A percentile compares a stretch with the other conserved stretches of the same genome.
Evolutionary conservation across 2,888 invertebrate genomes (phyloP).

Genomic region (Oxyteleia sp.): DNA sequence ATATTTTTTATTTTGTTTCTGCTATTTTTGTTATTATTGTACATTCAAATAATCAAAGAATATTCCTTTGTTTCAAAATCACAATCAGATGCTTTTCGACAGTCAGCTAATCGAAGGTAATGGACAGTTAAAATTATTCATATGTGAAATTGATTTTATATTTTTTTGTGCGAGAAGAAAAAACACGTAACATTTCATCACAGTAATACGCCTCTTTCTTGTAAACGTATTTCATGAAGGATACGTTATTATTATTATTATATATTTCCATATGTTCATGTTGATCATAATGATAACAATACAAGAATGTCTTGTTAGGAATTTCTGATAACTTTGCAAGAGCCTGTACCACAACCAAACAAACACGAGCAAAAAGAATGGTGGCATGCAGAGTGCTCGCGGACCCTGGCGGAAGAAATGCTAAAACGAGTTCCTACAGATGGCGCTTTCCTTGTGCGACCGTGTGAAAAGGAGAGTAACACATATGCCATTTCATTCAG

Average conservation of each 20-base stretch:
- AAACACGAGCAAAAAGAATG: conserved; percentile 97
- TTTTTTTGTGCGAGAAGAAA: too few relatives aligned
- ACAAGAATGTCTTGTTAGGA: too few relatives aligned
- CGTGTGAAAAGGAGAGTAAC: conserved; percentile 94
- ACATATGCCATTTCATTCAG: conserved; percentile 98
- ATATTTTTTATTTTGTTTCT: conserved; percentile 19
- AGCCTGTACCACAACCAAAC: conserved; percentile 98
- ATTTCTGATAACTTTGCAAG: conserved; percentile 95
- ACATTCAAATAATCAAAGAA: conserved; percentile 43
- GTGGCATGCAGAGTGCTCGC: conserved; percentile 95
- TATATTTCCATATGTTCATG: too few relatives aligned
- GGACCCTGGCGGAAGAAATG: conserved; percentile 95
- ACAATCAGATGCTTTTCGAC: conserved; percentile 73
- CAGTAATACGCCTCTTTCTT: too few relatives aligned
- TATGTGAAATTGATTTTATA: not conserved
- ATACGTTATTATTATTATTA: too few relatives aligned
- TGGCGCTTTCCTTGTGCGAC: conserved; percentile 97
- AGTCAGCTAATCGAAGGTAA: conserved; percentile 74
- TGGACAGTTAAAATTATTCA: conserved; percentile 24
- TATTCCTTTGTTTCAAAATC: conserved; percentile 75
- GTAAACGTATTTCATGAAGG: too few relatives aligned
- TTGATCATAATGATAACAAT: too few relatives aligned
- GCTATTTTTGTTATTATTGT: conserved; percentile 8
- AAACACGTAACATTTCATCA: too few relatives aligned
- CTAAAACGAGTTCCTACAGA: conserved; percentile 94